phyloP scores from a whole-genome alignment of 2,797 vertebrate species.

The Chloroceryle inda region DNA sequence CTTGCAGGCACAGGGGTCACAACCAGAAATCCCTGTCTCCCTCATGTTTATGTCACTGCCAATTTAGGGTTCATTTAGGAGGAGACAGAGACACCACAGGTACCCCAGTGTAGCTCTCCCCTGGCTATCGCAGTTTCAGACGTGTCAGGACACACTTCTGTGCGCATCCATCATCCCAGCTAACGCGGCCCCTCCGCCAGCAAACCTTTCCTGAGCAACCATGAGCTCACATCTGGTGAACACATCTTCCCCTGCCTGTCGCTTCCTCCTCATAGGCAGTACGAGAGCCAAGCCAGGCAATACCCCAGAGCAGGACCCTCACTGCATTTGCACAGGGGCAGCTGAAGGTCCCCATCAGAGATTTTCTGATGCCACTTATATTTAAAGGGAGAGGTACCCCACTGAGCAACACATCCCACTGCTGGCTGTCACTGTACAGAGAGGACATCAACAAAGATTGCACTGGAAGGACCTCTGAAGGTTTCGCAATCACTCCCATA shows the following conservation, averaged over 20 bases:
- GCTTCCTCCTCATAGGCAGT: fast-evolving
- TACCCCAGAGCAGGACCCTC: not conserved
- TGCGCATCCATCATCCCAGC: not conserved
- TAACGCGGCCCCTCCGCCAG: fast-evolving
- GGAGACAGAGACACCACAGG: not conserved
- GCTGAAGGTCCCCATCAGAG: fast-evolving
- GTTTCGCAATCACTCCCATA: not conserved
- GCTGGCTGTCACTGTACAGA: not conserved
- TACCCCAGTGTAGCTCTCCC: not conserved
- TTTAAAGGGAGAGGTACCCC: fast-evolving
- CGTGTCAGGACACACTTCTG: not conserved
- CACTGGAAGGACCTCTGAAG: not conserved
- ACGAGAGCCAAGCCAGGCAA: not conserved
- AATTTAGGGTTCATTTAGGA: not conserved
- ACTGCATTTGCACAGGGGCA: fast-evolving
- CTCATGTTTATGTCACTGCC: slow-evolving; percentile 17
- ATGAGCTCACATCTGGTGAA: not conserved
- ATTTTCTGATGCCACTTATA: not conserved
- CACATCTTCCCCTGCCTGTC: not conserved
- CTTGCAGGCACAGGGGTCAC: not conserved
- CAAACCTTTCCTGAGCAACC: not conserved
- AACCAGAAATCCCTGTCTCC: not conserved
- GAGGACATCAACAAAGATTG: fast-evolving
- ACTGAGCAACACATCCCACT: fast-evolving
- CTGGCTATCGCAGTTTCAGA: not conserved